Evolutionary conservation across 2,888 invertebrate species (phyloP).

Genomic region (Drosophila nr. perissopoda): DNA sequence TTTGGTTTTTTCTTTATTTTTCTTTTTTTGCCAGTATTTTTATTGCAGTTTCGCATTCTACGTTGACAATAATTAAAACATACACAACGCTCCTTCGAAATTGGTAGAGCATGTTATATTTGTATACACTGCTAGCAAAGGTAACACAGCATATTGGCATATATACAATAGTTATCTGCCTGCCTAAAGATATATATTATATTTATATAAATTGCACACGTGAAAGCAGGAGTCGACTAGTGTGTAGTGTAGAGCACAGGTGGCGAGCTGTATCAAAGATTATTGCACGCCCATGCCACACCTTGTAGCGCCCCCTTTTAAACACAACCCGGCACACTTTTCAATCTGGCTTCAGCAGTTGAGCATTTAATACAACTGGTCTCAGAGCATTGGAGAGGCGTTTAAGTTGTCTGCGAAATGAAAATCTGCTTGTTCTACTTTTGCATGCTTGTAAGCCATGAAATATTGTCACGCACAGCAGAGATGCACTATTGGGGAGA

Average conservation of each 20-base stretch:
- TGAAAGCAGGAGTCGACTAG: not conserved
- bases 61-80: constrained; percentile 67
- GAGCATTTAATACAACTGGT: not conserved
- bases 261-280: not conserved
- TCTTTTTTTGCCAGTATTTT: not conserved
- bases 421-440: not conserved
- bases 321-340: not conserved
- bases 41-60: constrained; percentile 23
- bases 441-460: constrained; percentile 42
- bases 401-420: not conserved
- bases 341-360: not conserved
- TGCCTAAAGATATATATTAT: not conserved
- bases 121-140: not conserved
- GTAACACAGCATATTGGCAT: not conserved
- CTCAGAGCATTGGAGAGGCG: not conserved
- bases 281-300: not conserved
- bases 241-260: not conserved
- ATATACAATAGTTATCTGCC: not conserved
- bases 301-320: not conserved
- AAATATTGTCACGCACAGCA: constrained; percentile 71
- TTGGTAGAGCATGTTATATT: constrained; percentile 61
- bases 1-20: constrained; percentile 16
- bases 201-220: not conserved
- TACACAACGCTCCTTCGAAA: constrained; percentile 46
- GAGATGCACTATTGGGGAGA: constrained; percentile 18